Evolutionary conservation across 2,797 vertebrate species (phyloP).

Genomic region (Sebastolobus alascanus): DNA sequence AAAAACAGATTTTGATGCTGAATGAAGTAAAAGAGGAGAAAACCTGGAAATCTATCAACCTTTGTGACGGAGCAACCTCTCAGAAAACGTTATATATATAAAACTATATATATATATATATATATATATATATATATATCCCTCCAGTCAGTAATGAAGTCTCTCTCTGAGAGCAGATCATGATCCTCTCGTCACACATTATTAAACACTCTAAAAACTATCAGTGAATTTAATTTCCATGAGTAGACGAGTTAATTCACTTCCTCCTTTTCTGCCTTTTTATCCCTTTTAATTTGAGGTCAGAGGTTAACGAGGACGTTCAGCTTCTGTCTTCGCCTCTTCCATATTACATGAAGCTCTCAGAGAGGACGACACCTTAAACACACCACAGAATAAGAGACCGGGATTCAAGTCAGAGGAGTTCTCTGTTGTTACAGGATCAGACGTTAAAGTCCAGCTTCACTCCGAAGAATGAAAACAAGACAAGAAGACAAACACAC

Average conservation of each 20-base stretch:
- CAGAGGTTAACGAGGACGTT: constrained; percentile 59
- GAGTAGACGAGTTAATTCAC: constrained; percentile 45
- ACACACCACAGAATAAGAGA: background rate
- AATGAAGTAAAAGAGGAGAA: too few relatives aligned
- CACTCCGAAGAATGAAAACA: background rate
- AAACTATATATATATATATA: too few relatives aligned
- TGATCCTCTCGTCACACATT: constrained; percentile 48
- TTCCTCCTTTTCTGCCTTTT: constrained; percentile 43
- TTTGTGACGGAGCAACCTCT: too few relatives aligned
- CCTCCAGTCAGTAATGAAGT: constrained; percentile 19
- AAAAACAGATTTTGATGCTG: too few relatives aligned
- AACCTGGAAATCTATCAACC: too few relatives aligned
- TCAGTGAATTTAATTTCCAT: constrained; percentile 60
- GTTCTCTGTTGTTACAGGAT: background rate
- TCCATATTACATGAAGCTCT: constrained; percentile 59
- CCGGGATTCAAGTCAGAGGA: background rate
- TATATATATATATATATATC: too few relatives aligned
- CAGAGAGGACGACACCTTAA: background rate
- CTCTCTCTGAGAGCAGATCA: constrained; percentile 38
- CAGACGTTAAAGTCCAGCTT: background rate
- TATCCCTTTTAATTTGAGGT: constrained; percentile 44
- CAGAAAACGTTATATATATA: too few relatives aligned
- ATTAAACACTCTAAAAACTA: constrained; percentile 57
- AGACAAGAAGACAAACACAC: background rate
- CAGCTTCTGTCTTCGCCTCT: constrained; percentile 14